Evolutionary conservation across 2,797 vertebrate genomes (phyloP).

Genomic region (Sciaenops ocellatus): DNA sequence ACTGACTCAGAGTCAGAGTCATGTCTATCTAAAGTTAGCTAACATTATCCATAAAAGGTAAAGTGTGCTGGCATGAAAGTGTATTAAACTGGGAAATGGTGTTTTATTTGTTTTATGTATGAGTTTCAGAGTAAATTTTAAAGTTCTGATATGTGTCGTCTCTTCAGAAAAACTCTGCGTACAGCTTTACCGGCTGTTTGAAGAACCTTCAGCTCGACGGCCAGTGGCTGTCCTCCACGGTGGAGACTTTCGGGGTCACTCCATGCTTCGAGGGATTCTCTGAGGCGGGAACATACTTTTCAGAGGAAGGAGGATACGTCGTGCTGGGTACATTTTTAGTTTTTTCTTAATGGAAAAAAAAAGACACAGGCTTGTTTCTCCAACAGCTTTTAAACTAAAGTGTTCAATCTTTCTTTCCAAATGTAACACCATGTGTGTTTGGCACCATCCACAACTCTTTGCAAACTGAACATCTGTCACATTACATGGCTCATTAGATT

Average conservation of each 20-base stretch:
- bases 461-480: slow-evolving; percentile 48
- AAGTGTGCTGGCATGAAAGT: no score
- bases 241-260: slow-evolving; percentile 92
- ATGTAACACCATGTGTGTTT: slow-evolving; percentile 11
- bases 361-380: background rate
- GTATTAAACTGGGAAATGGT: no score
- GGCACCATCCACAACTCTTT: slow-evolving; percentile 20
- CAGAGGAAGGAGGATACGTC: slow-evolving; percentile 93
- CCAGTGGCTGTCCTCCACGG: slow-evolving; percentile 81
- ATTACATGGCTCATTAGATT: slow-evolving; percentile 49
- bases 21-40: no score
- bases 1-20: no score
- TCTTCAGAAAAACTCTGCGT: slow-evolving; percentile 89
- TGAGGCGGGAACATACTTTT: slow-evolving; percentile 94
- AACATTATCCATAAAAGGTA: no score
- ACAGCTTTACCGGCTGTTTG: slow-evolving; percentile 93
- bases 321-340: slow-evolving; percentile 87
- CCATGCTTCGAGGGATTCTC: slow-evolving; percentile 93
- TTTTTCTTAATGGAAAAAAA: background rate
- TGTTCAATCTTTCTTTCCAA: background rate
- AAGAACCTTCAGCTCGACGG: slow-evolving; percentile 91
- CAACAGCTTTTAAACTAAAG: background rate
- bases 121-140: background rate
- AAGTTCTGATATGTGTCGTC: background rate
- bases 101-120: background rate